Evolutionary conservation across 2,113 vertebrate species (phyloP).

Genomic region (Mionectes macconnelli): DNA sequence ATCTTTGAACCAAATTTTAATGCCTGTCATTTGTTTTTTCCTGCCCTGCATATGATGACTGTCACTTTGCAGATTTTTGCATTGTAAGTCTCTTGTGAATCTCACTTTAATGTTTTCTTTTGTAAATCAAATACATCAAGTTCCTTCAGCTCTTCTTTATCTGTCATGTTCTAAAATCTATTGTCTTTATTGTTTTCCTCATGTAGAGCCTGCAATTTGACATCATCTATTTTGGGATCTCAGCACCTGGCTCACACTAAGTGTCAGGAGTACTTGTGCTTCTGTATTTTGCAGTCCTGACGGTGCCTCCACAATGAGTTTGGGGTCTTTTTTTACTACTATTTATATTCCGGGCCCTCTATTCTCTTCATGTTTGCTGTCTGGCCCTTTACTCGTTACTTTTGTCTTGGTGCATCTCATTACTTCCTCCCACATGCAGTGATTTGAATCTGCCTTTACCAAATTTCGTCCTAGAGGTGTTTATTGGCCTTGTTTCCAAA

Average conservation of each 20-base stretch:
- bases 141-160: conserved; percentile 11
- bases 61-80: conserved; percentile 30
- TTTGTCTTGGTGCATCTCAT: background rate
- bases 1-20: conserved; percentile 21
- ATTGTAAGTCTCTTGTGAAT: background rate
- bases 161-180: conserved; percentile 11
- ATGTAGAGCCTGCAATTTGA: background rate
- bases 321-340: background rate
- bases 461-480: background rate
- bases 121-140: conserved; percentile 24
- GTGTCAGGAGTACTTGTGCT: background rate
- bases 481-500: background rate
- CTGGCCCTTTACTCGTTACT: background rate
- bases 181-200: conserved; percentile 14
- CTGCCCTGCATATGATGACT: background rate
- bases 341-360: background rate
- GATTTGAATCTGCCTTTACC: background rate
- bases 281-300: background rate
- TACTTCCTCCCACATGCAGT: background rate
- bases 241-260: background rate
- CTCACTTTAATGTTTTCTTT: conserved; percentile 17
- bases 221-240: conserved; percentile 16
- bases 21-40: background rate
- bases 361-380: background rate
- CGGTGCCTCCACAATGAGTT: background rate